A percentile compares a stretch with the other conserved stretches of the same genome.
Conservation (phyloP, 1,140 invertebrate genomes). For the Popillia japonica region DNA sequence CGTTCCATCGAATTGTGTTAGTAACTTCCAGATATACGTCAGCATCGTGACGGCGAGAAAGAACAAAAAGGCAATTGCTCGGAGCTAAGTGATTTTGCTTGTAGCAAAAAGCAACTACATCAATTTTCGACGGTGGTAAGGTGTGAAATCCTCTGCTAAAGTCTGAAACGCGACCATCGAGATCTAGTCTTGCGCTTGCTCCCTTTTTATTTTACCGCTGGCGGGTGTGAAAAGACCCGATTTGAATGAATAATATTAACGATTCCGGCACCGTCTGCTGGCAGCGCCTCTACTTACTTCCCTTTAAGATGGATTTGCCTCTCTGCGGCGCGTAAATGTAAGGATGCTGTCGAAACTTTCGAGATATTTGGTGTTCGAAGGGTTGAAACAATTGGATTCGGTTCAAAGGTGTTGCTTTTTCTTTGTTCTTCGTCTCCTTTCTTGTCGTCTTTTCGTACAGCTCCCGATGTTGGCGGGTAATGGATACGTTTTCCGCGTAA, state of each 20-base stretch:
- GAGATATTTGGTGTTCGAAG: not conserved
- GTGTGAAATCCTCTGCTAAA: not conserved
- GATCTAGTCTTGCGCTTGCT: not conserved
- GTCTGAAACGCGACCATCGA: not conserved
- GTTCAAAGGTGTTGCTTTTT: not conserved
- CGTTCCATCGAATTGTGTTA: not conserved
- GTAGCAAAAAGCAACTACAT: constrained; percentile 28
- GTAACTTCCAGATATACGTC: not conserved
- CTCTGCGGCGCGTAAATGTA: not conserved
- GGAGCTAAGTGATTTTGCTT: constrained; percentile 28
- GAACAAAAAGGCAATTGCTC: constrained; percentile 33
- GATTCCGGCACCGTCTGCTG: not conserved
- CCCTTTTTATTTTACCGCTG: not conserved
- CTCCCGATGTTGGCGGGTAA: not conserved
- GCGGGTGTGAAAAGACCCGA: not conserved
- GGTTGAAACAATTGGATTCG: not conserved
- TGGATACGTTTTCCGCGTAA: not conserved
- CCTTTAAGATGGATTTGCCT: not conserved
- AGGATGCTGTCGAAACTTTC: constrained; percentile 1
- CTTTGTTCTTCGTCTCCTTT: not conserved
- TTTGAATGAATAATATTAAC: constrained; percentile 24
- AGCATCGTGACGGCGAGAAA: not conserved
- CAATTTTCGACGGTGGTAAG: constrained; percentile 2
- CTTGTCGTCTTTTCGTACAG: not conserved
- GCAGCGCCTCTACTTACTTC: not conserved